phyloP scores from a whole-genome alignment of 2,888 invertebrate genomes.

The Cremastinae sp. region DNA sequence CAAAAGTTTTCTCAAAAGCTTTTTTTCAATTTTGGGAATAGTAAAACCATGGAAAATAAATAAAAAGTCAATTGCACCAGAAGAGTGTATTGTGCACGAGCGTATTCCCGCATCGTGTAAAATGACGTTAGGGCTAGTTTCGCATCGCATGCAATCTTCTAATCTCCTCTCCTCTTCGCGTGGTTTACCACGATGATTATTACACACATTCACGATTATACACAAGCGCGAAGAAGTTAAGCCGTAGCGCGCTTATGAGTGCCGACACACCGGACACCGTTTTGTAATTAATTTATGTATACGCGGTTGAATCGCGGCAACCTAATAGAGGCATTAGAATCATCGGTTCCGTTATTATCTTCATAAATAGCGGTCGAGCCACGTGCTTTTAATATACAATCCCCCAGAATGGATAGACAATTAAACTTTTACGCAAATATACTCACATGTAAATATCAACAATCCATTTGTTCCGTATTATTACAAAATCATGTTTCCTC shows the following conservation, averaged over 20 bases:
- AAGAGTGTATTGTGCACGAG: background rate
- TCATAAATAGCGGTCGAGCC: background rate
- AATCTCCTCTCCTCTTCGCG: constrained; percentile 23
- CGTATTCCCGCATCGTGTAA: constrained; percentile 24
- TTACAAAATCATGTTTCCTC: background rate
- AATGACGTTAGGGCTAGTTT: constrained; percentile 41
- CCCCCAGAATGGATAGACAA: background rate
- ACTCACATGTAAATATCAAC: background rate
- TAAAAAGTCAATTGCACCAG: no score
- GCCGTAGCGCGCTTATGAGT: constrained; percentile 17
- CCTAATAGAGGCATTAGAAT: constrained; percentile 58
- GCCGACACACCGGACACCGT: constrained; percentile 54
- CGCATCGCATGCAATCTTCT: constrained; percentile 52
- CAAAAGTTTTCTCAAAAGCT: no score
- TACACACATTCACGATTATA: constrained; percentile 3
- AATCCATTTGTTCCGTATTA: background rate
- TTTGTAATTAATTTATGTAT: constrained; percentile 58
- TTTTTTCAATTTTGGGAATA: no score
- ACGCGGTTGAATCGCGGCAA: constrained; percentile 31
- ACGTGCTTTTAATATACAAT: constrained; percentile 13
- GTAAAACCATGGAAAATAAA: no score
- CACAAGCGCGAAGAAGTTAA: background rate
- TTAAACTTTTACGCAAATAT: constrained; percentile 18
- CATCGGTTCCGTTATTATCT: constrained; percentile 55
- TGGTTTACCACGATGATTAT: constrained; percentile 29